Evolutionary conservation across 2,888 invertebrate species (phyloP).

Genomic region (Drosophila nr. perissopoda): DNA sequence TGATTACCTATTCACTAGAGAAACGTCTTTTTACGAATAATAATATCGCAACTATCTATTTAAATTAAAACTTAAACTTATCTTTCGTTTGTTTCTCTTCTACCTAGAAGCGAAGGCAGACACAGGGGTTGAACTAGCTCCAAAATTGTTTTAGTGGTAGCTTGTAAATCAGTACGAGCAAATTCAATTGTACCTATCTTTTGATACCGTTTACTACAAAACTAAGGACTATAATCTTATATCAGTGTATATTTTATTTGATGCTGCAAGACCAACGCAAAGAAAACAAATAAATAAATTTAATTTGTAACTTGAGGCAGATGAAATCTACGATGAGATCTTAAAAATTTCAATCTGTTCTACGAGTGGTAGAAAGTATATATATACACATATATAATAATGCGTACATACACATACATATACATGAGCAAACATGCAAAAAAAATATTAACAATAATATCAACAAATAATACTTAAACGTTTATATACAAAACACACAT

Average conservation of each 20-base stretch:
- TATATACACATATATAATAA: conserved; percentile 42
- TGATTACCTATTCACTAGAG: conserved; percentile 22
- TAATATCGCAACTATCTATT: conserved; percentile 4
- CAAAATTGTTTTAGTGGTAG: conserved; percentile 71
- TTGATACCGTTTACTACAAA: conserved; percentile 82
- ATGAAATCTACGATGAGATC: conserved; percentile 45
- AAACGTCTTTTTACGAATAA: conserved; percentile 10
- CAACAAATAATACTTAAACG: conserved; percentile 56
- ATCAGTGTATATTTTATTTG: conserved; percentile 53
- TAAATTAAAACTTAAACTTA: conserved; percentile 11
- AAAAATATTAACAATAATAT: conserved; percentile 38
- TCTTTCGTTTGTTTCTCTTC: conserved; percentile 20
- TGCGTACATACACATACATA: conserved; percentile 36
- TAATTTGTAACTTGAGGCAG: conserved; percentile 31
- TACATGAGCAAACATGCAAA: conserved; percentile 52
- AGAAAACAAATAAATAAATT: conserved; percentile 24
- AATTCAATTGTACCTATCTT: conserved; percentile 81
- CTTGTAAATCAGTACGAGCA: conserved; percentile 49
- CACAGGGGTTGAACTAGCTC: conserved; percentile 26
- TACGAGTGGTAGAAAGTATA: conserved; percentile 44
- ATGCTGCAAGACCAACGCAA: conserved; percentile 67
- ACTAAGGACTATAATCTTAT: conserved; percentile 81
- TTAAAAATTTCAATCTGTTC: conserved; percentile 55
- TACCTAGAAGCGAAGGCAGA: conserved; percentile 24
- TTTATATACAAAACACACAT: conserved; percentile 69